A percentile compares a stretch with the other conserved stretches of the same genome.
Evolutionary conservation across 2,797 vertebrate species (phyloP).

Genomic region (Toxotes lorentzi): DNA sequence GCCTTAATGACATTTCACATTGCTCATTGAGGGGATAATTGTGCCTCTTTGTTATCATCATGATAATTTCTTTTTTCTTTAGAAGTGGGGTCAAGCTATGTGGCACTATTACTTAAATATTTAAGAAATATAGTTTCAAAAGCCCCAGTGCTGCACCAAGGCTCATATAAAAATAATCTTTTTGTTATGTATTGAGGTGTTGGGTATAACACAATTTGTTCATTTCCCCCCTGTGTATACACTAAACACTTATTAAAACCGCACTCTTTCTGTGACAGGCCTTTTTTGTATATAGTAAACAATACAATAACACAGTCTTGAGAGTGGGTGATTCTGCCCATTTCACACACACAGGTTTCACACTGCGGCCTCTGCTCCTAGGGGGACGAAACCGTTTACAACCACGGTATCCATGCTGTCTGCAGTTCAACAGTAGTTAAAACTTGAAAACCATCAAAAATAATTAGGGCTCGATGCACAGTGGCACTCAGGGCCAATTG

Average conservation of each 20-base stretch:
- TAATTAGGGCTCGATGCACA: slow-evolving; percentile 80
- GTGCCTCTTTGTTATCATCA: slow-evolving; percentile 10
- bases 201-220: background rate
- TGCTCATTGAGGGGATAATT: slow-evolving; percentile 20
- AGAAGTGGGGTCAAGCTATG: background rate
- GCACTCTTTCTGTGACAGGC: slow-evolving; percentile 3
- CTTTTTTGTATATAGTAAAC: slow-evolving; percentile 40
- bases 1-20: slow-evolving; percentile 14
- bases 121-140: slow-evolving; percentile 23
- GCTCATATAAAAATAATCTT: slow-evolving; percentile 6
- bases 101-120: slow-evolving; percentile 1
- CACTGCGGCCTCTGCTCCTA: slow-evolving; percentile 20
- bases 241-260: slow-evolving; percentile 24
- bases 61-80: slow-evolving; percentile 2
- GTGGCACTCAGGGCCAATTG: slow-evolving; percentile 81
- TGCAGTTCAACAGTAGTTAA: slow-evolving; percentile 74
- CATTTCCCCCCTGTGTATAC: slow-evolving; percentile 8
- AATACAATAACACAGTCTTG: slow-evolving; percentile 24
- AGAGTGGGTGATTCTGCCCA: slow-evolving; percentile 36
- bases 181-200: background rate
- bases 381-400: slow-evolving; percentile 49
- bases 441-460: slow-evolving; percentile 79
- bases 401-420: slow-evolving; percentile 32
- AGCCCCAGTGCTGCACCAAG: slow-evolving; percentile 8
- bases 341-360: slow-evolving; percentile 46